These are phyloP conservation scores for Coenobita brevimanus DNA, from an alignment of 1,140 invertebrate genomes.

Conservation along the genomic window DNA sequence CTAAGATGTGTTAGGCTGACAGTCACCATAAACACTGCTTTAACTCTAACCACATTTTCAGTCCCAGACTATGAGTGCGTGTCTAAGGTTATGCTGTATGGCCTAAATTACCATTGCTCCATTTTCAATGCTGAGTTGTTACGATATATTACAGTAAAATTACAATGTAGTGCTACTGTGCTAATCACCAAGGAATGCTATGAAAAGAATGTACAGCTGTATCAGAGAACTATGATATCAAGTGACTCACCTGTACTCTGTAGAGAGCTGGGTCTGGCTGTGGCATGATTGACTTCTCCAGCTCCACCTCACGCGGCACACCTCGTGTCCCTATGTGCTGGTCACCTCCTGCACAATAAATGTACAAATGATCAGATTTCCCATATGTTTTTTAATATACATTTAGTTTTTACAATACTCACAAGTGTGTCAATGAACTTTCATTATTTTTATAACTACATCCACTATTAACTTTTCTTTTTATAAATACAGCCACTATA, in stretches of 20 bases:
- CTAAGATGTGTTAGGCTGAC: neutral
- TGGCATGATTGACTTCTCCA: constrained; percentile 86
- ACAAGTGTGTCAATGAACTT: too few relatives aligned
- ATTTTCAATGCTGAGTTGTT: too few relatives aligned
- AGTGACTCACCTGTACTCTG: constrained; percentile 76
- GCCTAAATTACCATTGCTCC: too few relatives aligned
- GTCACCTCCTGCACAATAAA: constrained; percentile 84
- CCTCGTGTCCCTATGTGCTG: constrained; percentile 83
- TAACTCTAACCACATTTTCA: too few relatives aligned
- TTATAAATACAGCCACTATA: too few relatives aligned
- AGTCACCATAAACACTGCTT: neutral
- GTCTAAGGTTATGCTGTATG: too few relatives aligned
- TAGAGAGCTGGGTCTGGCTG: constrained; percentile 80
- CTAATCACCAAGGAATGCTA: neutral
- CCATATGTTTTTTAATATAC: too few relatives aligned
- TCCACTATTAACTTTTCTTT: too few relatives aligned
- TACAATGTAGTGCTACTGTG: neutral
- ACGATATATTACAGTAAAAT: neutral
- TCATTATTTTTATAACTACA: too few relatives aligned
- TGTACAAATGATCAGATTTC: too few relatives aligned
- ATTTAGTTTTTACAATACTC: too few relatives aligned
- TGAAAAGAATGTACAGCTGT: neutral
- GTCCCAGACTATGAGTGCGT: too few relatives aligned
- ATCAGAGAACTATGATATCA: neutral
- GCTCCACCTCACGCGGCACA: constrained; percentile 85